phyloP scores from a whole-genome alignment of 2,888 invertebrate genomes.

The Trichopoda pennipes region DNA sequence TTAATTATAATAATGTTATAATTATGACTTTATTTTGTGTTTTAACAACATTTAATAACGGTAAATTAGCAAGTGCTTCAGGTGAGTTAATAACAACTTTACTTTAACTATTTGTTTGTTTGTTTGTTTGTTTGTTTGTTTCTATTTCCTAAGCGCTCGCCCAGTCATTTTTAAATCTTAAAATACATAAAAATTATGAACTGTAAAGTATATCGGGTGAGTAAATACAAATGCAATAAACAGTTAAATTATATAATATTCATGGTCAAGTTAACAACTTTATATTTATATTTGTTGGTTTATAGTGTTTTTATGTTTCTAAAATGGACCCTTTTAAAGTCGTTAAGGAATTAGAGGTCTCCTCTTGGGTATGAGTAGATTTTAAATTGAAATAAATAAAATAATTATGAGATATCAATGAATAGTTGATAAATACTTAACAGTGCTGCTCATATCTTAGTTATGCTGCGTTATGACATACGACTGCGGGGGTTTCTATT shows the following conservation, averaged over 20 bases:
- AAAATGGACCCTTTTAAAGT: no score
- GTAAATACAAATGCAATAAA: slow-evolving; percentile 15
- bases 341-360: no score
- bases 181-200: slow-evolving; percentile 33
- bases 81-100: slow-evolving; percentile 45
- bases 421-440: no score
- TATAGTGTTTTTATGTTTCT: no score
- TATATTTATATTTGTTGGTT: slow-evolving; percentile 1
- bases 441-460: no score
- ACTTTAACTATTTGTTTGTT: background rate
- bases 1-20: background rate
- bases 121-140: no score
- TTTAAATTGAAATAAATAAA: no score
- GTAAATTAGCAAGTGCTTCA: slow-evolving; percentile 37
- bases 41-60: slow-evolving; percentile 29
- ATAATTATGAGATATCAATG: no score
- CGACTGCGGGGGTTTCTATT: no score
- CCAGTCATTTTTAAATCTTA: background rate
- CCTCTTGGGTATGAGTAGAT: no score
- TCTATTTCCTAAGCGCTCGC: background rate
- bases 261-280: slow-evolving; percentile 37
- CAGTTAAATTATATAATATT: background rate
- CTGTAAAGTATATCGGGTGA: slow-evolving; percentile 12
- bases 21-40: slow-evolving; percentile 29
- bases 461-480: no score